These are phyloP conservation scores for Bothrops alternatus DNA, from an alignment of 2,797 vertebrate species.

Conservation along the genomic window DNA sequence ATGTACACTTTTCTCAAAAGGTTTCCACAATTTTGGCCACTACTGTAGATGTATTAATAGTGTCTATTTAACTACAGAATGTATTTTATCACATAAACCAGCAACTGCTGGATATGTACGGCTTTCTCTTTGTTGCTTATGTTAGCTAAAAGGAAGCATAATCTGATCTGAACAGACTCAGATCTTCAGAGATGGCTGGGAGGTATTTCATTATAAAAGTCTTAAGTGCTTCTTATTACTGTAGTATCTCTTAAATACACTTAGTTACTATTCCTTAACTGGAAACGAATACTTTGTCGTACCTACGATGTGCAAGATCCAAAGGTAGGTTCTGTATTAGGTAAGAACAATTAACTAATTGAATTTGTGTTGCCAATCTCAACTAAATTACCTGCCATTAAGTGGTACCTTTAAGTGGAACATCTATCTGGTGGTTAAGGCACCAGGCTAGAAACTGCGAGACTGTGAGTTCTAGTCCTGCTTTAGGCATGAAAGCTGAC, in stretches of 20 bases:
- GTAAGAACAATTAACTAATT: not conserved
- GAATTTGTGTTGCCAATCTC: not conserved
- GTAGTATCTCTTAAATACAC: not conserved
- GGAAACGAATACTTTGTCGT: slow-evolving; percentile 83
- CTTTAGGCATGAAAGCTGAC: not conserved
- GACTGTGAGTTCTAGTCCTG: not conserved
- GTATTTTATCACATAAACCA: not conserved
- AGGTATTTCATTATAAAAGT: not conserved
- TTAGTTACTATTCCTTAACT: slow-evolving; percentile 75
- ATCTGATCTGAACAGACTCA: not conserved
- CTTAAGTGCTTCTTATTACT: not conserved
- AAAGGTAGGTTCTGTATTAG: slow-evolving; percentile 73
- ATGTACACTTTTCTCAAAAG: too few species aligned
- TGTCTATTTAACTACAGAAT: not conserved
- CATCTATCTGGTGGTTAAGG: not conserved
- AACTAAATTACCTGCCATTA: not conserved
- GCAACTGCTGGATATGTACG: not conserved
- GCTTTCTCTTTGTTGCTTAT: not conserved
- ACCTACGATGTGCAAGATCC: slow-evolving; percentile 87
- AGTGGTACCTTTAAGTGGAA: not conserved
- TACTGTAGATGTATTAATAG: not conserved
- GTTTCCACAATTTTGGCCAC: too few species aligned
- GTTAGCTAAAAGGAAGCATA: not conserved
- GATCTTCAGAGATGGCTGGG: not conserved
- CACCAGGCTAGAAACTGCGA: not conserved